Percentiles rank a stretch among this genome's conserved stretches.
Conservation (phyloP, 2,797 vertebrate genomes). For the Myotis myotis region DNA sequence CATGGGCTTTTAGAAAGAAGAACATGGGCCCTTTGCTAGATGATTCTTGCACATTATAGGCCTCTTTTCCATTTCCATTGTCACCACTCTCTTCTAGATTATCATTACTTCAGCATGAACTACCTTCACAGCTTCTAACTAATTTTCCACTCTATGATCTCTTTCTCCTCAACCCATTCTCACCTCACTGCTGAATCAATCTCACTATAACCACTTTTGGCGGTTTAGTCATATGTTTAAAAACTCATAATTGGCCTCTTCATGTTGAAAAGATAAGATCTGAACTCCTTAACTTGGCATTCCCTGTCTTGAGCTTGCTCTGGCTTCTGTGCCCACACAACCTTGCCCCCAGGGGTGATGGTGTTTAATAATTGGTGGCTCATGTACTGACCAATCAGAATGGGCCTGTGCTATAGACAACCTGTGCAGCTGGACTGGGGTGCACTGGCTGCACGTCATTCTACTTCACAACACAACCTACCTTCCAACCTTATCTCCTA, state of each 20-base stretch:
- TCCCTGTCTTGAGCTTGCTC: conserved; percentile 33
- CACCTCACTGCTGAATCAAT: neutral
- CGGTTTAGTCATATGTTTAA: conserved; percentile 60
- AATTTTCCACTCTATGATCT: neutral
- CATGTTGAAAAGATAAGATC: conserved; percentile 70
- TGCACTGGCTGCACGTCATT: neutral
- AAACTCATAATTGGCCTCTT: conserved; percentile 58
- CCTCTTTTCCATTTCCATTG: neutral
- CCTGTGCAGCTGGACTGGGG: neutral
- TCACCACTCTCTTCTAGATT: neutral
- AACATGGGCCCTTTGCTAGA: neutral
- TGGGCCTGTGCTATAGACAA: neutral
- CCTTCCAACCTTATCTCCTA: conserved; percentile 44
- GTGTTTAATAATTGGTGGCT: conserved; percentile 50
- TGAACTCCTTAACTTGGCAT: conserved; percentile 70
- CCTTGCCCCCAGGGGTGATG: conserved; percentile 41
- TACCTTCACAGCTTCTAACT: neutral
- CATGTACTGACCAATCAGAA: neutral
- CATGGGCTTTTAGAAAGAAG: neutral
- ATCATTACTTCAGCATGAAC: neutral
- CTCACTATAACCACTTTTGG: conserved; percentile 53
- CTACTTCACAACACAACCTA: conserved; percentile 13
- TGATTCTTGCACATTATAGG: neutral
- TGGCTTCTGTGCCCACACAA: conserved; percentile 54
- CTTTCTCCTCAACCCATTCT: neutral